phyloP scores from a whole-genome alignment of 2,797 vertebrate genomes.

The Sylvia borin region DNA sequence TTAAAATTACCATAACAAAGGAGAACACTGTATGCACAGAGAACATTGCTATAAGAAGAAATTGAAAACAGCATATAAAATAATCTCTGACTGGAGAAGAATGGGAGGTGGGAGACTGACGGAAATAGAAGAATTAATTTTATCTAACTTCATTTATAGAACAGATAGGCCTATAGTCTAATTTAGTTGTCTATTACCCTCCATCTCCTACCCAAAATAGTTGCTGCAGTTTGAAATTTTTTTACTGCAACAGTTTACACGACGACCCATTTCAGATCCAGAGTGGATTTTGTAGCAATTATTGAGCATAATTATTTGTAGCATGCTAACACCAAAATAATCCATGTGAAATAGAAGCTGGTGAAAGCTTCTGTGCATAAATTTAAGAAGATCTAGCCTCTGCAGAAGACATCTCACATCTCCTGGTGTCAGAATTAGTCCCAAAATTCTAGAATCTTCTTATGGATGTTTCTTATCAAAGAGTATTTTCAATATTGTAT shows the following conservation, averaged over 20 bases:
- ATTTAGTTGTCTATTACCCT: background rate
- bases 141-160: background rate
- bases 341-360: background rate
- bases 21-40: background rate
- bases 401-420: background rate
- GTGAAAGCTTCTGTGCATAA: background rate
- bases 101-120: background rate
- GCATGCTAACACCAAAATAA: background rate
- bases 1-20: conserved; percentile 59
- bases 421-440: background rate
- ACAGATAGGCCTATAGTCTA: background rate
- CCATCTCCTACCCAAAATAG: background rate
- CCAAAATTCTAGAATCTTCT: background rate
- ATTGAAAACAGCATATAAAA: conserved; percentile 43
- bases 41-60: conserved; percentile 4
- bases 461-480: background rate
- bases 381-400: background rate
- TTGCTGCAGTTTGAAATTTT: background rate
- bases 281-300: background rate
- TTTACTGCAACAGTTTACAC: background rate
- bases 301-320: background rate
- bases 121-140: background rate
- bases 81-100: conserved; percentile 13
- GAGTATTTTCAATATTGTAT: background rate
- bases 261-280: background rate